Conservation (phyloP, 2,888 invertebrate genomes). For the Callosobruchus maculatus region DNA sequence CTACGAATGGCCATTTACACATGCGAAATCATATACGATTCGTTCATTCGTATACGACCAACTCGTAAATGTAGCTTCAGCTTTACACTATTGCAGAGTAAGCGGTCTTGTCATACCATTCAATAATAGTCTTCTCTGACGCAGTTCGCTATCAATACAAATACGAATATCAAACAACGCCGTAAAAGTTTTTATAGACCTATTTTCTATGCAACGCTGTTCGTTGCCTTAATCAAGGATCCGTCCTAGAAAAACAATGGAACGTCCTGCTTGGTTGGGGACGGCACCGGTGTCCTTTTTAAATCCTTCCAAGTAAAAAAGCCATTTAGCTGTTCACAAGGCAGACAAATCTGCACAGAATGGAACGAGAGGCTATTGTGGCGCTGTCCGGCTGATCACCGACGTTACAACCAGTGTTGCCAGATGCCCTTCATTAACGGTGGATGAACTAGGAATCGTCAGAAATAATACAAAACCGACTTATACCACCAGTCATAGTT, state of each 20-base stretch:
- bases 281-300: not conserved
- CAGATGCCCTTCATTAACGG: not conserved
- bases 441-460: too few species aligned
- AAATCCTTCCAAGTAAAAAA: not conserved
- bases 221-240: not conserved
- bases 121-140: too few species aligned
- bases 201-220: not conserved
- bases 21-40: too few species aligned
- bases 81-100: too few species aligned
- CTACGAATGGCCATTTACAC: too few species aligned
- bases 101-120: too few species aligned
- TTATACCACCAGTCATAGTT: too few species aligned
- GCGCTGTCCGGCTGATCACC: not conserved
- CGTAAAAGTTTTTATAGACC: not conserved
- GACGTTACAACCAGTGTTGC: not conserved
- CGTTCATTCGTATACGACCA: too few species aligned
- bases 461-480: too few species aligned
- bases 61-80: too few species aligned
- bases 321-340: not conserved
- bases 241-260: not conserved
- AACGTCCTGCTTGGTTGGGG: not conserved
- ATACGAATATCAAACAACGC: too few species aligned
- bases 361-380: not conserved
- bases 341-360: not conserved
- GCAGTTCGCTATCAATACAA: too few species aligned